Evolutionary conservation across 2,797 vertebrate genomes (phyloP).

Genomic region (Leuciscus waleckii): DNA sequence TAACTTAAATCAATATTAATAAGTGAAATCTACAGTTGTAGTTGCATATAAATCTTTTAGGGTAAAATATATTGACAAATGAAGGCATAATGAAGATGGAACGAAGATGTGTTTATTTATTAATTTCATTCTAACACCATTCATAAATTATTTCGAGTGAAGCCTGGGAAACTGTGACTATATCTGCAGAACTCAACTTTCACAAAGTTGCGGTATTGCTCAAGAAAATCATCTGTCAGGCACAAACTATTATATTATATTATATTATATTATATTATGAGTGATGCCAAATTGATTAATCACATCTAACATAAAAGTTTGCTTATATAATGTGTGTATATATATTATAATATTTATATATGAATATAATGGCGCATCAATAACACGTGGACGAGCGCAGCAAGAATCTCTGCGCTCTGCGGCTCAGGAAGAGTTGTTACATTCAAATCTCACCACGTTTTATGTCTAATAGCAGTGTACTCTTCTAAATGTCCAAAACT

Average conservation of each 20-base stretch:
- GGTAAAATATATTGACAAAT: background rate
- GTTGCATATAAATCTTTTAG: background rate
- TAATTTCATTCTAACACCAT: background rate
- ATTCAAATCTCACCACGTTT: background rate
- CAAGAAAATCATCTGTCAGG: background rate
- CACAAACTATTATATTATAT: background rate
- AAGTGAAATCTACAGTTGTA: background rate
- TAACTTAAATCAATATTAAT: background rate
- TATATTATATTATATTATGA: background rate
- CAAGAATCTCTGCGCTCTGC: background rate
- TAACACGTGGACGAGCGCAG: slow-evolving; percentile 8
- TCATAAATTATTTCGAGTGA: background rate
- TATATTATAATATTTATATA: too few species aligned
- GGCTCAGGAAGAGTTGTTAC: background rate
- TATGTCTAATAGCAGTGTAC: background rate
- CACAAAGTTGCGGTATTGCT: background rate
- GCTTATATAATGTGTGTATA: too few species aligned
- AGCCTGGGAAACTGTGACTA: background rate
- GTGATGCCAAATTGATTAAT: too few species aligned
- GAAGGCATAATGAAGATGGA: background rate
- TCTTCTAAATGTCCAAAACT: background rate
- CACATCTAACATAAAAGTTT: too few species aligned
- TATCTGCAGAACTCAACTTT: background rate
- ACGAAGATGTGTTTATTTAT: background rate
- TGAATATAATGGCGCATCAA: background rate